Base-by-base conservation (phyloP, 92 coral and sea anemone genomes). In the Hydrozoanthus gracilis region DNA sequence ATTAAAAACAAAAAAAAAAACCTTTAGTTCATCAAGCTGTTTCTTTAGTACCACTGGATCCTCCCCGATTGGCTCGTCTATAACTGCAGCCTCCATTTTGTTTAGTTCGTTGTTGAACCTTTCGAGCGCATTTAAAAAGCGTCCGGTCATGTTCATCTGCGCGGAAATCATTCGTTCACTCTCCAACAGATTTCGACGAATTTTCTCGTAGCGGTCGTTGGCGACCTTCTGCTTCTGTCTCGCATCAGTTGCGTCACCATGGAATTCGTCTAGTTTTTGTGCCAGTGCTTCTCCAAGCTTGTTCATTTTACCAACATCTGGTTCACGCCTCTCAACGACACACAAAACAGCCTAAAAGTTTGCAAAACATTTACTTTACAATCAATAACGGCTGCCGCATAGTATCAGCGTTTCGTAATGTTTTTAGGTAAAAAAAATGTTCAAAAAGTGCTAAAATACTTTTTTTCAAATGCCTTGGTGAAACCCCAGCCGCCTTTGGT, bases 141-240 rank as follows among this genome's bases (percentile, higher is more conserved):
- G 83, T 12, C 89, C 94, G 11, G 93, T 71, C 54, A 90, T 69
- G 76, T 93, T 94, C 48, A 90, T 89, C 77, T 94, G 92, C 17
- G 88, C 89, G 80, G 90, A 95, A 78, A 95, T 88, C 86, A 89
- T 78, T 7, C 93, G 92, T 55, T 94, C 91, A 51, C 90, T 91
- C 83, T 91, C 91, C 60, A 86, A 82, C 48, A 96, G 84, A 20
- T 89, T 96, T 56, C 92, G 76, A 69, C 88, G 93, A 27, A 96
- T 88, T 44, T 91, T 94, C 83, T 96, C 94, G 82, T 94, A 94
- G 12, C 98, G 95, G 10, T 94, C 93, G 58, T 78, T 90, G 17
- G 98, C 88, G 20, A 90, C 61, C 68, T 88, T 82, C 86, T 85
- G 89, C 12, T 88, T 87, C 85, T 82, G 87, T 18, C 86, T 82